Conservation (phyloP, 2,113 vertebrate genomes). For the Myotis davidii region DNA sequence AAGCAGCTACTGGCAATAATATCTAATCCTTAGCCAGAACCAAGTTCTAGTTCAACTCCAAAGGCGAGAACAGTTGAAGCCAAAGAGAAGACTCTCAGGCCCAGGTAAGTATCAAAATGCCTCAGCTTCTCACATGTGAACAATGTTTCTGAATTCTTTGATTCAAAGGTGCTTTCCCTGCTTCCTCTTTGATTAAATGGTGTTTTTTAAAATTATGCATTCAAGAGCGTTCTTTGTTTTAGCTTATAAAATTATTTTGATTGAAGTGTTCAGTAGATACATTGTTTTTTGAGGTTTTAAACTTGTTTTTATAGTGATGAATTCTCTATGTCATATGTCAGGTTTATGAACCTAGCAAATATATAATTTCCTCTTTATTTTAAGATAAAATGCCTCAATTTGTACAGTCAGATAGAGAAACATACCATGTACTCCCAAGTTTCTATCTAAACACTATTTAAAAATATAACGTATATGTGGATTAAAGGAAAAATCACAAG, state of each 20-base stretch:
- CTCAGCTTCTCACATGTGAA: neutral
- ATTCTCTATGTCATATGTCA: neutral
- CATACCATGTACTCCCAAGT: neutral
- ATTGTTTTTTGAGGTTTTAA: neutral
- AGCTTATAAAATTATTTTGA: neutral
- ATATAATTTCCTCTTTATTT: neutral
- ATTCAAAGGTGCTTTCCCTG: neutral
- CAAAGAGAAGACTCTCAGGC: slow-evolving; percentile 17
- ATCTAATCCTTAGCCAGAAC: neutral
- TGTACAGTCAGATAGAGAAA: neutral
- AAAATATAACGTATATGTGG: neutral
- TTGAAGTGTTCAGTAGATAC: neutral
- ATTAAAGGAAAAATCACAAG: neutral
- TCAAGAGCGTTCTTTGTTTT: neutral
- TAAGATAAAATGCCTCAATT: neutral
- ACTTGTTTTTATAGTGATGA: neutral
- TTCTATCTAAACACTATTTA: neutral
- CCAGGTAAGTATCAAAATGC: slow-evolving; percentile 17
- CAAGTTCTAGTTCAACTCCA: neutral
- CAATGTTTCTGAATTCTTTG: neutral
- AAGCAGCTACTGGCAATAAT: slow-evolving; percentile 65
- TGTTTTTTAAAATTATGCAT: neutral
- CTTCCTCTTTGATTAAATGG: neutral
- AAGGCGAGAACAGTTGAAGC: slow-evolving; percentile 6
- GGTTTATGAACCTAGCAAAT: neutral